Conservation (phyloP, 30 jellyfish, hydroid and myxozoan species). For the Catostylus mosaicus region DNA sequence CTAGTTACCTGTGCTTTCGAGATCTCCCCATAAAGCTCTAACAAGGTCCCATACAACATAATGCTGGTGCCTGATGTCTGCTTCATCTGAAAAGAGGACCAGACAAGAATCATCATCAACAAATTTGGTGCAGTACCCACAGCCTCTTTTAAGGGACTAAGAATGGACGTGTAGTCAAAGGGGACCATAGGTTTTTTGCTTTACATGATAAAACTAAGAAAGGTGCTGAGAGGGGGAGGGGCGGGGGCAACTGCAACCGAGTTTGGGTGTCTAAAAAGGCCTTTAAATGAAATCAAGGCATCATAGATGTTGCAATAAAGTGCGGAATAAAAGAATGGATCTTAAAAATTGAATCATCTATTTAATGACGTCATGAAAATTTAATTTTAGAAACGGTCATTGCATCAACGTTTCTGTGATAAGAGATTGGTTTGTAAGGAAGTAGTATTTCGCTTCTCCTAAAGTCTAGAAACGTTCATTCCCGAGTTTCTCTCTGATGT, state of each 20-base stretch:
- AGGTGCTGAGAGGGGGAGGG: neutral
- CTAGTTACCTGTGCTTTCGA: conserved; percentile 44
- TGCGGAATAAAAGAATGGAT: neutral
- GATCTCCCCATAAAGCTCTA: conserved; percentile 89
- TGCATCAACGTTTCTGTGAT: neutral
- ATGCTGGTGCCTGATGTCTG: conserved; percentile 57
- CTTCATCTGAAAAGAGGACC: neutral
- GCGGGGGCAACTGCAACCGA: neutral
- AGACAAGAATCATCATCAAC: neutral
- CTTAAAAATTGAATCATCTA: neutral
- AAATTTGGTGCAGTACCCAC: neutral
- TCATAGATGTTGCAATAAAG: neutral
- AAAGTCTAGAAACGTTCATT: neutral
- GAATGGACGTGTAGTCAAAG: neutral
- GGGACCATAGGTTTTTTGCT: neutral
- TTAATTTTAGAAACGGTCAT: neutral
- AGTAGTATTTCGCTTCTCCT: neutral
- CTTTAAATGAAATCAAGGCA: neutral
- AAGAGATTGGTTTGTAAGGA: neutral
- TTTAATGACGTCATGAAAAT: neutral
- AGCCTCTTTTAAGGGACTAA: neutral
- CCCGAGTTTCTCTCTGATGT: no score
- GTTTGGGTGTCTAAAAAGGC: neutral
- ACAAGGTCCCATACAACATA: conserved; percentile 84
- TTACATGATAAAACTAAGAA: neutral